Evolutionary conservation across 2,797 vertebrate species (phyloP).

Genomic region (Limnodromus scolopaceus): DNA sequence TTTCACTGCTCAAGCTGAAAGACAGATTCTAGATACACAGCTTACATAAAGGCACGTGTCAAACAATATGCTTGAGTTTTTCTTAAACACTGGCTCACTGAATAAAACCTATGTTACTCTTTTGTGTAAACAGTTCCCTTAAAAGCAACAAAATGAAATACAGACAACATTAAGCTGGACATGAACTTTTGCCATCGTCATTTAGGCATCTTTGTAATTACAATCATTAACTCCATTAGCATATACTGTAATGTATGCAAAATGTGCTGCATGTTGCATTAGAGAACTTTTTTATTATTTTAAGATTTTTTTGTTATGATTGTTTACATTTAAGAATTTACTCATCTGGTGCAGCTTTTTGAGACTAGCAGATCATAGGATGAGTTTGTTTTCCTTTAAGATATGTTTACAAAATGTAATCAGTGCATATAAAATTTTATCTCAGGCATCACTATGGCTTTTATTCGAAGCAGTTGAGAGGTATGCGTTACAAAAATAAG

Average conservation of each 20-base stretch:
- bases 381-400: not conserved
- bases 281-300: not conserved
- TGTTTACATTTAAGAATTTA: not conserved
- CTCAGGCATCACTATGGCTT: not conserved
- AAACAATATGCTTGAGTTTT: conserved; percentile 36
- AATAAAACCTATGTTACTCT: not conserved
- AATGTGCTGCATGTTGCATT: not conserved
- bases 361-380: not conserved
- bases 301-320: not conserved
- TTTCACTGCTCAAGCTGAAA: conserved; percentile 1
- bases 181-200: not conserved
- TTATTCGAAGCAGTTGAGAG: not conserved
- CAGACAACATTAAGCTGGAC: not conserved
- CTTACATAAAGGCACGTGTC: conserved; percentile 40
- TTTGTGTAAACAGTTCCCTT: conserved; percentile 1
- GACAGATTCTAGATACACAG: not conserved
- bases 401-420: not conserved
- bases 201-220: not conserved
- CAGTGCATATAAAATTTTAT: not conserved
- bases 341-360: not conserved
- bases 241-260: not conserved
- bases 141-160: conserved; percentile 25
- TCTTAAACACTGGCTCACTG: conserved; percentile 10
- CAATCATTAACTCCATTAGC: not conserved
- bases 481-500: not conserved